Evolutionary conservation across 2,797 vertebrate genomes (phyloP).

Genomic region (Sorex maritimensis): DNA sequence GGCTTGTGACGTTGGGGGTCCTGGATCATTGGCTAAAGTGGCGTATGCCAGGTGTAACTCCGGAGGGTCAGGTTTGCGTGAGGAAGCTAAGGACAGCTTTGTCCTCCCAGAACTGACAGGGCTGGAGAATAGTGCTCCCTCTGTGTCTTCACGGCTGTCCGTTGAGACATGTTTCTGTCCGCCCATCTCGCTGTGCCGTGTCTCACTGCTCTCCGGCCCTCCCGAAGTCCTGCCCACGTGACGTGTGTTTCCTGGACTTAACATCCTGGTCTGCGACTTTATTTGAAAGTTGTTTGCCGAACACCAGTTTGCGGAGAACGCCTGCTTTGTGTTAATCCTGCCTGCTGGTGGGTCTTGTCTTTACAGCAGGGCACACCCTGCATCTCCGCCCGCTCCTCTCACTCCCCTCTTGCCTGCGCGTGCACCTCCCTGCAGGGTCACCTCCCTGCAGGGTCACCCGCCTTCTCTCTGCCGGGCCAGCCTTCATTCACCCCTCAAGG

Average conservation of each 20-base stretch:
- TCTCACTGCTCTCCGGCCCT: not conserved
- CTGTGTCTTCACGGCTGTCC: not conserved
- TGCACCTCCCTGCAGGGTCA: not conserved
- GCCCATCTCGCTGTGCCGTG: rapidly evolving
- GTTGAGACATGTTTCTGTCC: not conserved
- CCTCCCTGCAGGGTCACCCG: not conserved
- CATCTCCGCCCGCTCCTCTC: too few species aligned
- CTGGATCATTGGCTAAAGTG: too few species aligned
- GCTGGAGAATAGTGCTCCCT: not conserved
- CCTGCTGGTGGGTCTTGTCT: not conserved
- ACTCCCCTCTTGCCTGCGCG: too few species aligned
- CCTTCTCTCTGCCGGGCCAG: not conserved
- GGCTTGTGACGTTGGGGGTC: too few species aligned
- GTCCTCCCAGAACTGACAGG: not conserved
- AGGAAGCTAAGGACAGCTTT: too few species aligned
- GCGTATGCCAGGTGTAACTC: too few species aligned
- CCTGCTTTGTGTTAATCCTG: too few species aligned
- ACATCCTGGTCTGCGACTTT: not conserved
- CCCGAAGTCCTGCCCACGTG: too few species aligned
- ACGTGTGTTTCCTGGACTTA: too few species aligned
- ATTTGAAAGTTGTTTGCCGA: not conserved
- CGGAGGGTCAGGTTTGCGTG: not conserved
- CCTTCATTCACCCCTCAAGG: not conserved
- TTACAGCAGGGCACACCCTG: not conserved
- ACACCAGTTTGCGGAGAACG: not conserved